Conservation (phyloP, 2,888 invertebrate species). For the Abrostola tripartita region DNA sequence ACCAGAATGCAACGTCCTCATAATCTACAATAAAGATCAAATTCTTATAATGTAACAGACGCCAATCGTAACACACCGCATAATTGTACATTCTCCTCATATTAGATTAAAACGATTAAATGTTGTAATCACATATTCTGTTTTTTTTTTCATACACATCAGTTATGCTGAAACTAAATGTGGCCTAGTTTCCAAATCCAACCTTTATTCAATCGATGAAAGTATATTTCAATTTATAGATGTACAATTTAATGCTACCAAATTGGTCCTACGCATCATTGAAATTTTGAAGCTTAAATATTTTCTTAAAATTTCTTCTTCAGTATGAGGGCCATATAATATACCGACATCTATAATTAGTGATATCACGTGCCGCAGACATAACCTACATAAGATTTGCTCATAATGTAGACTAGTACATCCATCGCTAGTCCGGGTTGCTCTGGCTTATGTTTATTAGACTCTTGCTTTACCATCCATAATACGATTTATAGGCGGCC, state of each 20-base stretch:
- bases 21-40: neutral
- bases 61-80: neutral
- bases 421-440: neutral
- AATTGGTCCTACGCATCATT: no score
- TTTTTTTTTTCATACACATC: neutral
- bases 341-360: no score
- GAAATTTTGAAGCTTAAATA: no score
- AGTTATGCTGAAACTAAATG: neutral
- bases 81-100: neutral
- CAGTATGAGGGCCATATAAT: no score
- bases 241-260: no score
- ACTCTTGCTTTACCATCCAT: constrained; percentile 12
- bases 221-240: no score
- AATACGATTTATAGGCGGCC: neutral
- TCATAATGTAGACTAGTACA: neutral
- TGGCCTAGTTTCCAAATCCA: neutral
- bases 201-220: neutral
- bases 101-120: neutral
- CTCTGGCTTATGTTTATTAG: neutral
- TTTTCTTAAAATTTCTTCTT: no score
- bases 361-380: no score
- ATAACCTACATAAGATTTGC: neutral
- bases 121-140: neutral
- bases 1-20: neutral
- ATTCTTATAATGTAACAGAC: neutral